Evolutionary conservation across 2,888 invertebrate species (phyloP).

Genomic region (Gastracanthus pulcherrimus): DNA sequence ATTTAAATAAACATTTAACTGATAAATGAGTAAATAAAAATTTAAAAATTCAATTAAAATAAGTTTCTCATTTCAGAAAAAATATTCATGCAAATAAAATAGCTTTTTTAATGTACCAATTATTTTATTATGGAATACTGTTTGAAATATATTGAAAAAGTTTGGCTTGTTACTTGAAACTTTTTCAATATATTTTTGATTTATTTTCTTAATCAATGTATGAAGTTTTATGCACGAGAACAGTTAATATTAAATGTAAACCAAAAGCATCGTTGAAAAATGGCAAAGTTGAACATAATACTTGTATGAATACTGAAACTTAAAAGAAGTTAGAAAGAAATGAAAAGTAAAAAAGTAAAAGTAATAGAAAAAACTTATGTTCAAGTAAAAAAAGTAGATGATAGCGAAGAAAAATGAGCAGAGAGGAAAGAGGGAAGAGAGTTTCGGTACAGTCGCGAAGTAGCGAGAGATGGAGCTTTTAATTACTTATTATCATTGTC

Average conservation of each 20-base stretch:
- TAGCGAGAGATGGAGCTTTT: constrained; percentile 16
- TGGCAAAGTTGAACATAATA: neutral
- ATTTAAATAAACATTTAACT: neutral
- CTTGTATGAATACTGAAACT: neutral
- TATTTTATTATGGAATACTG: neutral
- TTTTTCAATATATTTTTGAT: neutral
- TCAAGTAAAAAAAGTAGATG: constrained; percentile 25
- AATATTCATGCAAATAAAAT: neutral
- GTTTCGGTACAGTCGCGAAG: constrained; percentile 9
- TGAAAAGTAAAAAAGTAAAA: neutral
- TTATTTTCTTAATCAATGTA: neutral
- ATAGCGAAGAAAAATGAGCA: constrained; percentile 20
- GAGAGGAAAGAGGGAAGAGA: constrained; percentile 32
- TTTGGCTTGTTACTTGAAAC: neutral
- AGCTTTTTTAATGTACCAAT: neutral
- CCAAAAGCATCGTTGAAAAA: neutral
- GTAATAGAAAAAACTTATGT: neutral
- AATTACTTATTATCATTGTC: neutral
- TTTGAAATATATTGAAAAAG: neutral
- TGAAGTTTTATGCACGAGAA: neutral
- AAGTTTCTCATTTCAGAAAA: too few relatives aligned
- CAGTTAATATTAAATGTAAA: constrained; percentile 1
- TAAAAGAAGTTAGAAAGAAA: neutral
- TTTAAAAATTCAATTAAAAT: too few relatives aligned
- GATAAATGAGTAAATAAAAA: too few relatives aligned